Evolutionary conservation across 1,140 invertebrate genomes (phyloP).

Genomic region (Himalopsyche phryganea): DNA sequence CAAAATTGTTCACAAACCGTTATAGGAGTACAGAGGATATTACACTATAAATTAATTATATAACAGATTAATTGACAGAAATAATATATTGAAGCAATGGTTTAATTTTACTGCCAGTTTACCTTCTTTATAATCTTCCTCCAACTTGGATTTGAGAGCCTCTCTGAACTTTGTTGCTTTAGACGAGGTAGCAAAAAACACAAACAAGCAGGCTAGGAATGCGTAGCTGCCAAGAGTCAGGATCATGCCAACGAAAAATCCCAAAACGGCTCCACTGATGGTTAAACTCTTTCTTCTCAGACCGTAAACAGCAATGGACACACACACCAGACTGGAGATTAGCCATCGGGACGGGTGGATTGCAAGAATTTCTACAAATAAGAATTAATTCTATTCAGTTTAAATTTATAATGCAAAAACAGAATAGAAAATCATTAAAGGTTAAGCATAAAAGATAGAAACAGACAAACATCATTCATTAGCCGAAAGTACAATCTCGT

Average conservation of each 20-base stretch:
- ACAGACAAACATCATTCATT: too few species aligned
- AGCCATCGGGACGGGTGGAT: slow-evolving; percentile 75
- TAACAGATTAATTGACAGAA: too few species aligned
- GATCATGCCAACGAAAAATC: slow-evolving; percentile 73
- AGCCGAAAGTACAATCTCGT: too few species aligned
- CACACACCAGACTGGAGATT: slow-evolving; percentile 62
- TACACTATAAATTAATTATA: too few species aligned
- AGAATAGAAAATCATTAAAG: background rate
- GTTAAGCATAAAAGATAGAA: slow-evolving; percentile 11
- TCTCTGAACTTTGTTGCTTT: slow-evolving; percentile 76
- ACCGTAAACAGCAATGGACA: slow-evolving; percentile 65
- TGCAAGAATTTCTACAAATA: slow-evolving; percentile 57
- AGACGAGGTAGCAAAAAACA: slow-evolving; percentile 80
- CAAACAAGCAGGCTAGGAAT: slow-evolving; percentile 69
- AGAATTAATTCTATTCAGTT: slow-evolving; percentile 4
- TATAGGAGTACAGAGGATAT: too few species aligned
- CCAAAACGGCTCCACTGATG: slow-evolving; percentile 67
- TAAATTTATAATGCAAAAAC: slow-evolving; percentile 2
- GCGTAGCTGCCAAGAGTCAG: slow-evolving; percentile 75
- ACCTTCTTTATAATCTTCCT: slow-evolving; percentile 81
- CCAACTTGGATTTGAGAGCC: slow-evolving; percentile 68
- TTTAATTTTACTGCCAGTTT: too few species aligned
- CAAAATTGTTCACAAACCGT: too few species aligned
- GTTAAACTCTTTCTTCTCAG: slow-evolving; percentile 65
- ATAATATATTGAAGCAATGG: too few species aligned